Evolutionary conservation across 2,113 vertebrate genomes (phyloP).

Genomic region (Eonycteris spelaea): DNA sequence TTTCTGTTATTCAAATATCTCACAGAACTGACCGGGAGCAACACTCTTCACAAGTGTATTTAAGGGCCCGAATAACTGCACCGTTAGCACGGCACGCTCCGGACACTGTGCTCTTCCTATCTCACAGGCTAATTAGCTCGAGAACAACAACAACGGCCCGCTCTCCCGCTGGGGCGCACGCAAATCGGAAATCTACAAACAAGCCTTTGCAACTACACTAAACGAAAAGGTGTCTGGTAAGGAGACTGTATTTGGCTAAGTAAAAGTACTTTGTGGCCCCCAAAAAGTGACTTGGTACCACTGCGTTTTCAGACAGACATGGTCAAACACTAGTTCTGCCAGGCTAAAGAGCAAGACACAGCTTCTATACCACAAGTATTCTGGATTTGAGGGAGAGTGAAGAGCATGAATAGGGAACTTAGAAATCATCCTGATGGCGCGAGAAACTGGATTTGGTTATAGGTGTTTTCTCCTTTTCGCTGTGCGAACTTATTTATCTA

Average conservation of each 20-base stretch:
- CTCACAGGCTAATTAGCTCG: background rate
- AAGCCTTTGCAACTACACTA: background rate
- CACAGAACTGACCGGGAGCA: background rate
- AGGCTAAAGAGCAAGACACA: background rate
- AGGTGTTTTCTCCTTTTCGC: background rate
- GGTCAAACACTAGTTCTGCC: background rate
- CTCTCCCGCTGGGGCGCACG: background rate
- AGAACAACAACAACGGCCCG: background rate
- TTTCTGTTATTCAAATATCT: background rate
- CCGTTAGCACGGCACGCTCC: background rate
- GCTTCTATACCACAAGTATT: background rate
- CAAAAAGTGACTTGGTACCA: background rate
- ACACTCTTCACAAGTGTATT: background rate
- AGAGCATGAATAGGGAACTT: background rate
- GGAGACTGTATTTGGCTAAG: background rate
- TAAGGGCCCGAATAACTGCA: background rate
- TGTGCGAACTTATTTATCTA: background rate
- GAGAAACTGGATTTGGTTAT: background rate
- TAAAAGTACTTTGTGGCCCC: background rate
- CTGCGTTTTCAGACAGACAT: background rate
- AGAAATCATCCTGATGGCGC: background rate
- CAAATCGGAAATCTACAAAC: background rate
- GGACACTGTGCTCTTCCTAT: background rate
- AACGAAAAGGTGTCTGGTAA: background rate
- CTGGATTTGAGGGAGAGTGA: background rate